These are phyloP conservation scores for Diadema setosum DNA, from an alignment of 35 echinoderm and acorn worm genomes.

Conservation along the genomic window DNA sequence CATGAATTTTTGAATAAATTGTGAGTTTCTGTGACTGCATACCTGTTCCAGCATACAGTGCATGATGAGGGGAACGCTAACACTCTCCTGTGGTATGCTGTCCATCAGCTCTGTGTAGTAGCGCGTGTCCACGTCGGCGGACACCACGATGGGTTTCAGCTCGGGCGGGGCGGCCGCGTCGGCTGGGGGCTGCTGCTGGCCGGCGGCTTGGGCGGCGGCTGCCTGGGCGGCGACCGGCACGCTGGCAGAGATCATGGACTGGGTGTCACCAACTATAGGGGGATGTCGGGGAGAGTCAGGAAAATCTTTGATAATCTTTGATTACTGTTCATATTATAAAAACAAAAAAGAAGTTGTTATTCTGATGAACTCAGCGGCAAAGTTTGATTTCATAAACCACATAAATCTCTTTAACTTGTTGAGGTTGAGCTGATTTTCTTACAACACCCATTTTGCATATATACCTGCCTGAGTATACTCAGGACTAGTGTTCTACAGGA, in stretches of 20 bases:
- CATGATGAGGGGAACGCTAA: conserved; percentile 89
- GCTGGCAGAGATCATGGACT: conserved; percentile 18
- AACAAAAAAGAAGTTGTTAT: too few relatives aligned
- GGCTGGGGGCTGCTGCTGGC: background rate
- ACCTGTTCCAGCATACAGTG: conserved; percentile 99
- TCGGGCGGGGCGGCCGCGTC: background rate
- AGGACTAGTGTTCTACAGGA: too few relatives aligned
- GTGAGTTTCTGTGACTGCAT: too few relatives aligned
- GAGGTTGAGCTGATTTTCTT: too few relatives aligned
- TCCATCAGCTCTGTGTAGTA: conserved; percentile 97
- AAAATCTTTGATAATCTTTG: too few relatives aligned
- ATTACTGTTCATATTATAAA: too few relatives aligned
- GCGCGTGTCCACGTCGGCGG: conserved; percentile 61
- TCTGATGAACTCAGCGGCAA: too few relatives aligned
- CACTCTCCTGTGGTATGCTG: conserved; percentile 72
- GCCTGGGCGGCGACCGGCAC: background rate
- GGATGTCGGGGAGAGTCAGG: background rate
- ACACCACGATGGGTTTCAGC: background rate
- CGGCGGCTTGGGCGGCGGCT: background rate
- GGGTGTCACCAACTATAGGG: background rate
- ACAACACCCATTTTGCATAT: too few relatives aligned
- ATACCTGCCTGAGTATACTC: too few relatives aligned
- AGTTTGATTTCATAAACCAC: too few relatives aligned
- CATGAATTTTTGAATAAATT: too few relatives aligned
- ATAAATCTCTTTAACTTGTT: too few relatives aligned